Conservation (phyloP, 2,797 vertebrate species). For the Onychomys torridus region DNA sequence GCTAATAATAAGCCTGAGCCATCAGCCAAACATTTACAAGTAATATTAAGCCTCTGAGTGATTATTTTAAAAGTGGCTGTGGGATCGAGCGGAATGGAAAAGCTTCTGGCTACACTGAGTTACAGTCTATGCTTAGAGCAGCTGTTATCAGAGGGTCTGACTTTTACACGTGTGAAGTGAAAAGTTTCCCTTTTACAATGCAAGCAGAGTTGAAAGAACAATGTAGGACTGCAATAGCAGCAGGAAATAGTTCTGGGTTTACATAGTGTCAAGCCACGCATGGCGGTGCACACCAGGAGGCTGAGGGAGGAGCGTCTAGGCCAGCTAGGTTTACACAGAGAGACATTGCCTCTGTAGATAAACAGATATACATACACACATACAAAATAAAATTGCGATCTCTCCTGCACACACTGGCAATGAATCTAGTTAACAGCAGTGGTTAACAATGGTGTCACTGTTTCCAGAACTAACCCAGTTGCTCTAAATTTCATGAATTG, state of each 20-base stretch:
- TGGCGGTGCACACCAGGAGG: not conserved
- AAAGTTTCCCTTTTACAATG: not conserved
- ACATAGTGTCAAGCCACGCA: not conserved
- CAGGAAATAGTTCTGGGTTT: not conserved
- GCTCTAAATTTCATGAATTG: not conserved
- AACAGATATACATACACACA: not conserved
- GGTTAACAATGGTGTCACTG: not conserved
- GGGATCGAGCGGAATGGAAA: too few species aligned
- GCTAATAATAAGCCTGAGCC: too few species aligned
- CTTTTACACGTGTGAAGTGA: not conserved
- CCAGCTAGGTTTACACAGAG: not conserved
- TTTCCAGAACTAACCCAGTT: not conserved
- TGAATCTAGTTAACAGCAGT: not conserved
- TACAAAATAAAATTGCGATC: not conserved
- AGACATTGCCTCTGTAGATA: not conserved
- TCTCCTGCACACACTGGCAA: not conserved
- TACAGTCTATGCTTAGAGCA: not conserved
- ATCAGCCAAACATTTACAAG: too few species aligned
- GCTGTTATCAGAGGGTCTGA: not conserved
- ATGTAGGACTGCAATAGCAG: not conserved
- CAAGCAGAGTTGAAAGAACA: not conserved
- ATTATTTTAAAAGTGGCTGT: too few species aligned
- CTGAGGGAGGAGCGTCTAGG: not conserved
- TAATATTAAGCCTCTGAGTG: too few species aligned
- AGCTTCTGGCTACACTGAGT: too few species aligned